A percentile compares a stretch with the other conserved stretches of the same genome.
phyloP scores from a whole-genome alignment of 2,113 vertebrate species.

The Probosciger aterrimus region DNA sequence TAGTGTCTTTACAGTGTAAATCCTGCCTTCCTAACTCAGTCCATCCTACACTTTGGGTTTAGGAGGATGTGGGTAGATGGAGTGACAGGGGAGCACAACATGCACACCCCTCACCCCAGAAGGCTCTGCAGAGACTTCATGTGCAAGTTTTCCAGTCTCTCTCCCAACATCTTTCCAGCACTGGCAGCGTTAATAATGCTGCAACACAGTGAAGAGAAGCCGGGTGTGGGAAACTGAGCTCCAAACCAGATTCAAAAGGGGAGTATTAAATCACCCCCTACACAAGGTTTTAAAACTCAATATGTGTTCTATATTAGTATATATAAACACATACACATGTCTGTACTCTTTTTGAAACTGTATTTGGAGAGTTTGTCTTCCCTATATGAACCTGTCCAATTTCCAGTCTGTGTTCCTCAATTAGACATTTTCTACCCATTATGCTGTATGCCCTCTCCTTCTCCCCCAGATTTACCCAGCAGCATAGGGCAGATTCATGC shows the following conservation, averaged over 20 bases:
- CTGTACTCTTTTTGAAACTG: not conserved
- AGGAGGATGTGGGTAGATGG: not conserved
- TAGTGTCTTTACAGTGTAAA: not conserved
- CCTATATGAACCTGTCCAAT: not conserved
- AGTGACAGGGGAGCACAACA: not conserved
- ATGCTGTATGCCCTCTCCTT: not conserved
- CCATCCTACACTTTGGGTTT: not conserved
- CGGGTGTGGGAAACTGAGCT: not conserved
- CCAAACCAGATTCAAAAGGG: not conserved
- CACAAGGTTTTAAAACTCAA: not conserved
- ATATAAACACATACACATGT: not conserved
- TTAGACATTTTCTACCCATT: not conserved
- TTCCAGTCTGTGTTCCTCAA: fast-evolving
- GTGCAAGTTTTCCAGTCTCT: not conserved
- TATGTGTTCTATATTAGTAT: not conserved
- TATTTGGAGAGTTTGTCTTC: not conserved
- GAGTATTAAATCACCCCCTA: not conserved
- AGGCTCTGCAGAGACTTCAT: not conserved
- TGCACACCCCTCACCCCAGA: not conserved
- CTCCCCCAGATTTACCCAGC: not conserved
- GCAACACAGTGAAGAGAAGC: not conserved
- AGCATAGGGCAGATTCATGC: not conserved
- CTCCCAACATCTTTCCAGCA: not conserved
- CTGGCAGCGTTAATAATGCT: too few species aligned
- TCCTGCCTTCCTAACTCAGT: not conserved